Conservation (phyloP, 1,140 invertebrate species). For the Proctacanthus coquilletti region DNA sequence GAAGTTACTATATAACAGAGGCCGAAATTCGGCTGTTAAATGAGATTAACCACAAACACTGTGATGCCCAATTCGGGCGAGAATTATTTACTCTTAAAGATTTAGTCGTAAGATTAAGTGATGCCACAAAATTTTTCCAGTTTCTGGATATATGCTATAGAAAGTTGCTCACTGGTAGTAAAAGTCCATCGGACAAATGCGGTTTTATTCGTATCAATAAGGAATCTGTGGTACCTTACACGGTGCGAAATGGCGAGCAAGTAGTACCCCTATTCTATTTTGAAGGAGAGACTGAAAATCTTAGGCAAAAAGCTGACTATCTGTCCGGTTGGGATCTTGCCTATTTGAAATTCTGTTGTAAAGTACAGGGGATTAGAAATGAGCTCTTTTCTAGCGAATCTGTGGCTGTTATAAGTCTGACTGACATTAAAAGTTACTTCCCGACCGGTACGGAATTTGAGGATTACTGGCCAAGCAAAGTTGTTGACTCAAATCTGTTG, state of each 20-base stretch:
- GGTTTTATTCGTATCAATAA: conserved; percentile 90
- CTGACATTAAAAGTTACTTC: conserved; percentile 81
- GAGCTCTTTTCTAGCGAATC: conserved; percentile 80
- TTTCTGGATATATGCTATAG: conserved; percentile 79
- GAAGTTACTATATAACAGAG: conserved; percentile 86
- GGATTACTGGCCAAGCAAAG: conserved; percentile 80
- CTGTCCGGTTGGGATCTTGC: conserved; percentile 81
- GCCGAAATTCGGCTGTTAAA: conserved; percentile 78
- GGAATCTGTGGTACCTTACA: conserved; percentile 86
- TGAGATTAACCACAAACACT: conserved; percentile 86
- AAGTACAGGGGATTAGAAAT: conserved; percentile 81
- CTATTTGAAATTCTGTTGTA: conserved; percentile 87
- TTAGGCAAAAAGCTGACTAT: conserved; percentile 69
- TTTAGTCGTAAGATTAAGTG: conserved; percentile 68
- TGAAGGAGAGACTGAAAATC: conserved; percentile 79
- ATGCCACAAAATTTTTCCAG: conserved; percentile 80
- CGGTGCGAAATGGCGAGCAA: conserved; percentile 63
- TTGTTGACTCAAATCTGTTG: conserved; percentile 57
- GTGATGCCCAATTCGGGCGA: conserved; percentile 76
- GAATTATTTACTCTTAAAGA: conserved; percentile 82
- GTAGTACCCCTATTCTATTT: conserved; percentile 91
- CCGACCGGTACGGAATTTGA: conserved; percentile 76
- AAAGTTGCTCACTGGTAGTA: conserved; percentile 51
- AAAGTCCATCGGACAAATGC: conserved; percentile 61
- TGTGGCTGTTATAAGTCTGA: conserved; percentile 73